Evolutionary conservation across 1,140 invertebrate species (phyloP).

Genomic region (Drosophila subpulchrella): DNA sequence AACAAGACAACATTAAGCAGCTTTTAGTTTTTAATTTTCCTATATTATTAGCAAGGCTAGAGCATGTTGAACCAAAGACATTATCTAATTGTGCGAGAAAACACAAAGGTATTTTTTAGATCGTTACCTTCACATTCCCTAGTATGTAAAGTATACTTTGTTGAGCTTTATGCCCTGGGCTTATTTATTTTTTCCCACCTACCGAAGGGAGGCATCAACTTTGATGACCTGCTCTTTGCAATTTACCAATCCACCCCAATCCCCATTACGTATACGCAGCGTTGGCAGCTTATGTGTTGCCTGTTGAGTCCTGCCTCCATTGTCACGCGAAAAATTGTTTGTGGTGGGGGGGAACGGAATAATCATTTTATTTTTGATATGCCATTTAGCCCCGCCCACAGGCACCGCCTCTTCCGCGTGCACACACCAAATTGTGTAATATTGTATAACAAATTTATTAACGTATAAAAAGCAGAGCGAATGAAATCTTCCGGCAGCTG

Average conservation of each 20-base stretch:
- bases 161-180: slow-evolving; percentile 13
- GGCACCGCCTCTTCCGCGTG: not conserved
- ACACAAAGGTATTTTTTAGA: not conserved
- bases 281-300: slow-evolving; percentile 40
- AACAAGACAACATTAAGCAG: slow-evolving; percentile 10
- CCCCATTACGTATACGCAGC: slow-evolving; percentile 56
- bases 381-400: slow-evolving; percentile 54
- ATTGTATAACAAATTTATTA: slow-evolving; percentile 81
- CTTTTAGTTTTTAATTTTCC: slow-evolving; percentile 7
- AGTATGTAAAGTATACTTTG: slow-evolving; percentile 18
- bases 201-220: slow-evolving; percentile 16
- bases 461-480: slow-evolving; percentile 58
- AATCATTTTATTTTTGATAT: slow-evolving; percentile 80
- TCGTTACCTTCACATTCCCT: slow-evolving; percentile 2
- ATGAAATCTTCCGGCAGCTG: slow-evolving; percentile 75
- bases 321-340: slow-evolving; percentile 75
- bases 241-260: not conserved
- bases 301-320: slow-evolving; percentile 64
- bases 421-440: slow-evolving; percentile 70
- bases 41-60: not conserved
- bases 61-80: not conserved
- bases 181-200: slow-evolving; percentile 31
- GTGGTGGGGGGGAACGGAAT: slow-evolving; percentile 38
- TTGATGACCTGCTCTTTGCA: slow-evolving; percentile 19
- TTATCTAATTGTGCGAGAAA: not conserved